Evolutionary conservation across 2,113 vertebrate species (phyloP).

Genomic region (Micronycteris hirsuta): DNA sequence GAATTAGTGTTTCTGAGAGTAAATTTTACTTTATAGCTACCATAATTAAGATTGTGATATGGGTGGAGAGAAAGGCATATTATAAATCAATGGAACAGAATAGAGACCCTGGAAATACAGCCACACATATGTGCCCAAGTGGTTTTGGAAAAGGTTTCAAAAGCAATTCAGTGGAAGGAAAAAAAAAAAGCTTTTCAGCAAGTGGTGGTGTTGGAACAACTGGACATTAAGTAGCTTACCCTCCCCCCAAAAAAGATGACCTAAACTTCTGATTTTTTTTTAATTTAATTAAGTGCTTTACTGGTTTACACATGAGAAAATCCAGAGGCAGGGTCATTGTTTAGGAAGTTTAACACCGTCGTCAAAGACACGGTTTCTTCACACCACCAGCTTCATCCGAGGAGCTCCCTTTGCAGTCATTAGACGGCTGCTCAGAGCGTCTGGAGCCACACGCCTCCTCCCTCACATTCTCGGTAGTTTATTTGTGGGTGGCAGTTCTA

Average conservation of each 20-base stretch:
- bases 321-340: background rate
- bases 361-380: background rate
- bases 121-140: background rate
- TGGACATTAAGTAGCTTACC: background rate
- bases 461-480: conserved; percentile 13
- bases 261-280: background rate
- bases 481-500: conserved; percentile 52
- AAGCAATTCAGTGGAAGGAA: background rate
- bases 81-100: background rate
- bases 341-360: background rate
- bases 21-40: background rate
- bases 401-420: background rate
- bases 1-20: background rate
- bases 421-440: background rate
- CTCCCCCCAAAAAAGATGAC: background rate
- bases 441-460: background rate
- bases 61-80: background rate
- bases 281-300: conserved; percentile 6
- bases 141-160: background rate
- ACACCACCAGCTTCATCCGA: background rate
- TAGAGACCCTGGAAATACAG: background rate
- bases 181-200: background rate
- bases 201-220: background rate
- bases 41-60: background rate
- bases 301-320: background rate